A percentile compares a stretch with the other conserved stretches of the same genome.
Evolutionary conservation across 2,113 vertebrate species (phyloP).

Genomic region (Mugil cephalus): DNA sequence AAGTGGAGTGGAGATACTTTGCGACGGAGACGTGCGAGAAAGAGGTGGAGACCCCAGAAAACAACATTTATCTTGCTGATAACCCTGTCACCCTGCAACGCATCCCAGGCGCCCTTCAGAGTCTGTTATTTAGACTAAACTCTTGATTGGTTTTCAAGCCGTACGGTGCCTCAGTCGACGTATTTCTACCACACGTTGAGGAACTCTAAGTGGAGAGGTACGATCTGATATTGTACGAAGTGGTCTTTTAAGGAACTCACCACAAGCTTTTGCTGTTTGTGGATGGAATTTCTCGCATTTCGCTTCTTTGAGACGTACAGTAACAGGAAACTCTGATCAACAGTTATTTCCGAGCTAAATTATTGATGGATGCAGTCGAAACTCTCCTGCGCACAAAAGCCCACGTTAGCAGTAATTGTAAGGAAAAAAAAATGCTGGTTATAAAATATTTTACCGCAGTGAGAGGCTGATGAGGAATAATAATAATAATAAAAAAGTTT

Average conservation of each 20-base stretch:
- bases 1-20: conserved; percentile 55
- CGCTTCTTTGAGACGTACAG: conserved; percentile 14
- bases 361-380: conserved; percentile 26
- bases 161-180: conserved; percentile 4
- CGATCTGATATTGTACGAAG: background rate
- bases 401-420: conserved; percentile 36
- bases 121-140: conserved; percentile 30
- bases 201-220: background rate
- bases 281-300: conserved; percentile 4
- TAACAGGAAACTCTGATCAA: conserved; percentile 14
- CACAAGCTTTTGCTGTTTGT: too few species aligned
- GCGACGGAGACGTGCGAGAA: conserved; percentile 45
- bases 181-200: conserved; percentile 4
- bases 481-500: background rate
- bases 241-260: background rate
- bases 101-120: conserved; percentile 28
- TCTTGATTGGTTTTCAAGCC: conserved; percentile 12
- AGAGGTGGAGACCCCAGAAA: conserved; percentile 59
- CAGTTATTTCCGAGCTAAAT: conserved; percentile 16
- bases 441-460: conserved; percentile 31
- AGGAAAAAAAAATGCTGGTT: conserved; percentile 14
- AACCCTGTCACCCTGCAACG: conserved; percentile 37
- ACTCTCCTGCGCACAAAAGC: conserved; percentile 26
- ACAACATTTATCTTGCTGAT: conserved; percentile 62
- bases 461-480: background rate